Evolutionary conservation across 2,113 vertebrate genomes (phyloP), one percentile per base, ranked within the genome.

Genomic region (Eptesicus fuscus): DNA sequence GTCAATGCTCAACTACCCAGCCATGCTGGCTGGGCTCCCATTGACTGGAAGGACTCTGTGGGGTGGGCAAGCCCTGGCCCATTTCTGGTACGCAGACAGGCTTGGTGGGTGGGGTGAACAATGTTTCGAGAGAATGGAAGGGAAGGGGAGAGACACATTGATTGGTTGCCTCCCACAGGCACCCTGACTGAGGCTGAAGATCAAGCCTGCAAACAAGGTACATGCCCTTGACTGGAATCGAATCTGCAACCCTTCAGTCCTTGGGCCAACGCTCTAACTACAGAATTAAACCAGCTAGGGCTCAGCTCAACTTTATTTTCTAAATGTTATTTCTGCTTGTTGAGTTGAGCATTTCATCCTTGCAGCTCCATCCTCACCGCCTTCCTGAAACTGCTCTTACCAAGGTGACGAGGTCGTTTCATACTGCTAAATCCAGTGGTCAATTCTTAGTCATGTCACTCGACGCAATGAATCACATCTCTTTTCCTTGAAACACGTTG

Each of bases 71-170:
- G 61, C 14, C 35, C n/a, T 12, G 30, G 28, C 56, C 77, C 2
- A 0, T 4, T 2, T 14, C 53, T 20, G 3, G 71, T 23, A 17
- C 1, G 1, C 4, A n/a, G 18, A 32, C 20, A 77, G 49, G 47
- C 40, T 32, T 56, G 23, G 16, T 0, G 42, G 18, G 18, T 0
- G 0, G 44, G 4, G 28, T 4, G 0, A 17, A 30, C 0, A 0
- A 61, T 61, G 59, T 61, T 61, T 61, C 28, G 59, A 28, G 25
- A 61, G 59, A 61, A 25, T 61, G 25, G 59, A 28, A 61, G 23
- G 59, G 59, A 61, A 61, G 23, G 59, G 59, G 59, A 28, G 51
- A 53, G 20, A 56, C 23, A 61, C 59, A 61, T 61, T 61, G 59
- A 61, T 61, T 61, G 9, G 4, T 61, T 61, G 59, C 59, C 59